Base-by-base conservation (phyloP, 2,888 invertebrate genomes). In the Tricholauxania praeusta region DNA sequence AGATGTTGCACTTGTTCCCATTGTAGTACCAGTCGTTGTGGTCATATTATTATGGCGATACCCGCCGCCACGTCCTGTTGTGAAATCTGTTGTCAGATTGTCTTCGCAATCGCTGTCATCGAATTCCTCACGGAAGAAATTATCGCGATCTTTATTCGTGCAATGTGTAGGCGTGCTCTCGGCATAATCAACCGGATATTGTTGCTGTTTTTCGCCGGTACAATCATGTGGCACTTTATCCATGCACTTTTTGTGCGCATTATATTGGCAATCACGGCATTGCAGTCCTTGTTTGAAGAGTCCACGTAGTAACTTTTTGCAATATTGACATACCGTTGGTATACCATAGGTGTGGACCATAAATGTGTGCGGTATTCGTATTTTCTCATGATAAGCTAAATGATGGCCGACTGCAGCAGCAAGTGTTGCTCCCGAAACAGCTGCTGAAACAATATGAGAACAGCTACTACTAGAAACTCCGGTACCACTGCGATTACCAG, bases 191-290 rank as follows among this genome's bases (percentile, higher is more conserved):
- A 89, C 82, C 49, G 82, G 75, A 39, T 83, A 85, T 0, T 82
- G 84, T 78, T 93, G 88, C 89, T 96, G 89, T 89, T 96, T 89
- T 89, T 96, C 96, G 59, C 94, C 96, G 51, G 93, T 91, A 87
- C 97, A 97, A 88, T 96, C 96, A 88, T 94, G 95, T 51, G 96
- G 96, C 84, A 96, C 93, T 88, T 92, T 92, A 51, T 95, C 95
- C 83, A 95, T 90, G 84, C 98, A 98, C 88, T 97, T 98, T 87
- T 97, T 94, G 88, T 98, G 98, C 76, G 95, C 95, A 89, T 98
- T 98, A 89, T 96, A 97, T 86, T 96, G 96, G 88, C 98, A 98
- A 89, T 98, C 99, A 87, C 94, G 93, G 88, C 99, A 99, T 88
- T 99, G 99, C 80, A 97, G 89, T 72, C 99, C 99, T 89, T 99